phyloP scores from a whole-genome alignment of 2,888 invertebrate species.

The Metallyticus violacea region DNA sequence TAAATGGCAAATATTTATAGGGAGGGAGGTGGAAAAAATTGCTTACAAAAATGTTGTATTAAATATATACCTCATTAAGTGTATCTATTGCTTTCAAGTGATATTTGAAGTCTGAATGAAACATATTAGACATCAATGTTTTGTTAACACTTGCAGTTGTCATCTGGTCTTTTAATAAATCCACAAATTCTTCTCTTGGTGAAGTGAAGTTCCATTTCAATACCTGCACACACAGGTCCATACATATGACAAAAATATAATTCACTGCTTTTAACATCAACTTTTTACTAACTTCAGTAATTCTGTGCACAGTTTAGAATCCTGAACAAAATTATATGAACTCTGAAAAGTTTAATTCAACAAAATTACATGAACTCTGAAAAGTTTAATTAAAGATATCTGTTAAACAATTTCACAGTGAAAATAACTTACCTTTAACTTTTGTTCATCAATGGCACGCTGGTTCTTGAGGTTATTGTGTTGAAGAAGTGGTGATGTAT shows the following conservation, averaged over 20 bases:
- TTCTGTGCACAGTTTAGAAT: not conserved
- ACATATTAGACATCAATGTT: constrained; percentile 84
- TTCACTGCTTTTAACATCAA: not conserved
- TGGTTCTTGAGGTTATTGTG: constrained; percentile 88
- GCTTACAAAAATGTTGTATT: too few relatives aligned
- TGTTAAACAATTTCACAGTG: too few relatives aligned
- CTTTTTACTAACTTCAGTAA: not conserved
- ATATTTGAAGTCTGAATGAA: constrained; percentile 90
- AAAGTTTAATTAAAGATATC: too few relatives aligned
- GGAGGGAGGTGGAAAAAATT: too few relatives aligned
- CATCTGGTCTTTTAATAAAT: constrained; percentile 90
- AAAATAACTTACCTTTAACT: constrained; percentile 75
- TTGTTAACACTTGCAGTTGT: constrained; percentile 81
- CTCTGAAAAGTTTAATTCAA: not conserved
- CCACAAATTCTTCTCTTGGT: constrained; percentile 91
- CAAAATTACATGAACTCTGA: too few relatives aligned
- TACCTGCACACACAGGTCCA: constrained; percentile 43
- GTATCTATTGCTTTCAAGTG: constrained; percentile 94
- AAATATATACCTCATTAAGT: constrained; percentile 61
- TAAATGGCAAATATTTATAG: too few relatives aligned
- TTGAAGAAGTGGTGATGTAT: constrained; percentile 73
- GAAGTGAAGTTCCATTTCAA: constrained; percentile 94
- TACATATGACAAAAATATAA: too few relatives aligned
- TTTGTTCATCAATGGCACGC: constrained; percentile 90
- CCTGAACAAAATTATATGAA: not conserved